A percentile compares a stretch with the other conserved stretches of the same genome.
phyloP scores from a whole-genome alignment of 2,797 vertebrate species.

The Diplodus sargus region DNA sequence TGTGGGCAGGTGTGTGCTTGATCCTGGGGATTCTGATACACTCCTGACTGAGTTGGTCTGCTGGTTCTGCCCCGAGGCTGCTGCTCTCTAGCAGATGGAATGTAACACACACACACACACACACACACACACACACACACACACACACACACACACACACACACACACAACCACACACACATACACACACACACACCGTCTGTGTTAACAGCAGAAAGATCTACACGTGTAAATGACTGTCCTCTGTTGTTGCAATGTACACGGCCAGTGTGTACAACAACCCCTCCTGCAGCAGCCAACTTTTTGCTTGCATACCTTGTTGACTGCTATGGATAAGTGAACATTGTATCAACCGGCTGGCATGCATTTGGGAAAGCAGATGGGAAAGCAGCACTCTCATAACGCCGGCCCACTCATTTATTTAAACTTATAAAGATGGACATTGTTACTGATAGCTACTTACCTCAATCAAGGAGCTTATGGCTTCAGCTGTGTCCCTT shows the following conservation, averaged over 20 bases:
- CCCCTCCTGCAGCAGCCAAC: neutral
- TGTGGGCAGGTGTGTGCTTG: constrained; percentile 21
- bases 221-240: constrained; percentile 5
- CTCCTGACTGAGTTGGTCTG: constrained; percentile 37
- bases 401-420: neutral
- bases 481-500: too few relatives aligned
- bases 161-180: neutral
- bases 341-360: neutral
- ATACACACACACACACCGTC: neutral
- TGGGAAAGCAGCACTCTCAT: neutral
- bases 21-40: constrained; percentile 49
- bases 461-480: too few relatives aligned
- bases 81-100: constrained; percentile 33
- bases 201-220: neutral
- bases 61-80: constrained; percentile 59
- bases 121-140: too few relatives aligned
- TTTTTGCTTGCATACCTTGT: neutral
- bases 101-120: constrained; percentile 7
- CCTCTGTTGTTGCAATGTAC: neutral
- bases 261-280: neutral
- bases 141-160: neutral
- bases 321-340: neutral
- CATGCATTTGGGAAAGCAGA: neutral
- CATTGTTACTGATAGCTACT: too few relatives aligned
- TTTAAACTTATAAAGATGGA: neutral